Base-by-base conservation (phyloP, 2,797 vertebrate species). In the Lacerta bilineata region DNA sequence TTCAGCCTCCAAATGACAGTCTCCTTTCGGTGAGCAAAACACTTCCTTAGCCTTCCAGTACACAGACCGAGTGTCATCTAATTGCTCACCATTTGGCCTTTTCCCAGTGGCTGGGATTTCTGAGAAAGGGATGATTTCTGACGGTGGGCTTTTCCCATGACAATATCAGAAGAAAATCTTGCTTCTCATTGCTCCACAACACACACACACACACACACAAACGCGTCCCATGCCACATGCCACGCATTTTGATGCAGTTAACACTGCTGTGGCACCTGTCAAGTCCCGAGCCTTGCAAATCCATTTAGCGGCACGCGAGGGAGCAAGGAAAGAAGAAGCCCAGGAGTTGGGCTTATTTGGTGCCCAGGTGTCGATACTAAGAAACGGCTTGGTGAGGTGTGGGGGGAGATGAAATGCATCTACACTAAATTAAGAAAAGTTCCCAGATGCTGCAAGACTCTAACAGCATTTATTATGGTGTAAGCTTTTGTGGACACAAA, bases 1-100 rank as follows among this genome's bases (percentile, higher is more conserved):
- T 39, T 74, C 79, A 59, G 71, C 64, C 61, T 55, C n/a, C 66
- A 68, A 69, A 68, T 61, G 88, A 88, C 36, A 88, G 83, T 61
- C 29, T 29, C 9, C 15, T 50, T 64, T 87, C 69, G 43, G 20
- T 64, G 82, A 68, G 20, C 68, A 75, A 66, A 76, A 41, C 55
- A 25, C 6, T 7, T 68, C 25, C 27, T 84, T 87, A 80, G 75
- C 36, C 68, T 80, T 0, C 13, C 27, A 25, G 2, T 0, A 83
- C 78, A 75, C 46, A 72, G 69, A 55, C 18, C 0, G 0, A 36
- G 66, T 2, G 55, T 36, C 39, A 85, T 9, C 10, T 39, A n/a
- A 10, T 89, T 72, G 69, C 69, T 86, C 18, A 68, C 83, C 0
- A 0, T 23, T 0, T 84, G 88, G 50, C 18, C 66, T 20, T 71